A percentile compares a stretch with the other conserved stretches of the same genome.
phyloP scores from a whole-genome alignment of 2,888 invertebrate genomes.

The Clostera curtula region DNA sequence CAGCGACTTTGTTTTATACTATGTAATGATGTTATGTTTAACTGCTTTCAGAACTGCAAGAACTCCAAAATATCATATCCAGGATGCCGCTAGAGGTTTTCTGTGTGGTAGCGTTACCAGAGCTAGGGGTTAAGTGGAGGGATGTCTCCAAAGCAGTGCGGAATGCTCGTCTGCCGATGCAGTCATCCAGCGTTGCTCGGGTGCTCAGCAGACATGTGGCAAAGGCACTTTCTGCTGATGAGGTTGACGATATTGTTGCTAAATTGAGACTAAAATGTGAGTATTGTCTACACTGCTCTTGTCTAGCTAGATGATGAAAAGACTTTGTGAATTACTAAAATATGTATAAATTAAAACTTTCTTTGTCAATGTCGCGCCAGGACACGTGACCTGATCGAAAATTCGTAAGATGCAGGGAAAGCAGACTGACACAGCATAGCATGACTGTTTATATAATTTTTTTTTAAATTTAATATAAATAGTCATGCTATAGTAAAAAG shows the following conservation, averaged over 20 bases:
- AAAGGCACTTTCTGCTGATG: slow-evolving; percentile 27
- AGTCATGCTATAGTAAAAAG: no score
- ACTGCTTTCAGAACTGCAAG: slow-evolving; percentile 41
- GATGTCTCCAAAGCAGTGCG: slow-evolving; percentile 37
- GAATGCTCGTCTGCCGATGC: slow-evolving; percentile 40
- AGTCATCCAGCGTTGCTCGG: slow-evolving; percentile 37
- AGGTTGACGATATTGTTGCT: slow-evolving; percentile 37
- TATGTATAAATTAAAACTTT: no score
- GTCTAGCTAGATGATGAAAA: neutral
- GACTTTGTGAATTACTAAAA: neutral
- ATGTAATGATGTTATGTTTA: no score
- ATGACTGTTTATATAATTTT: neutral
- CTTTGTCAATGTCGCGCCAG: no score
- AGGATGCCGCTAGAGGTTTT: slow-evolving; percentile 42
- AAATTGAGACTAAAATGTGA: slow-evolving; percentile 40
- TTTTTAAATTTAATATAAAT: no score
- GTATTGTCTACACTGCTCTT: no score
- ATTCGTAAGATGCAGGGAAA: no score
- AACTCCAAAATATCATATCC: slow-evolving; percentile 37
- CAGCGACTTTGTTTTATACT: no score
- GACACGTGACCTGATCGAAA: no score
- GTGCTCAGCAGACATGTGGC: slow-evolving; percentile 37
- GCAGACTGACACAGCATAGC: neutral
- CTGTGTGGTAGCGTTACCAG: slow-evolving; percentile 35
- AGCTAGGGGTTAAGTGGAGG: slow-evolving; percentile 48